A percentile compares a stretch with the other conserved stretches of the same genome.
Conservation (phyloP, 2,113 vertebrate genomes). For the Bufo bufo region DNA sequence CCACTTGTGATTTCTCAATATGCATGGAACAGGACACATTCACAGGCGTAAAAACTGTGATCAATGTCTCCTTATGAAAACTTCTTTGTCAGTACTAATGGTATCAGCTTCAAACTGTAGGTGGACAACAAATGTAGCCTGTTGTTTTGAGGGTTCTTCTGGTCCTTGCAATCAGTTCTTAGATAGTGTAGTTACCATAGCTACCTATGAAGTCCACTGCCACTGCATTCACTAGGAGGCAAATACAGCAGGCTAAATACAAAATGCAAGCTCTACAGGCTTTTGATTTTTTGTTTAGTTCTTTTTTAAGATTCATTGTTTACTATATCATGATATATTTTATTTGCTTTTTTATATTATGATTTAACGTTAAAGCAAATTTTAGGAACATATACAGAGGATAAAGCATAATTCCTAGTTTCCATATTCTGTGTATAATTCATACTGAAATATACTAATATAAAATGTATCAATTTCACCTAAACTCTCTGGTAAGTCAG, state of each 20-base stretch:
- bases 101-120: background rate
- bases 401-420: background rate
- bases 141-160: background rate
- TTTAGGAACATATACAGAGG: background rate
- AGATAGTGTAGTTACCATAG: conserved; percentile 1
- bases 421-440: background rate
- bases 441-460: background rate
- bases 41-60: background rate
- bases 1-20: background rate
- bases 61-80: background rate
- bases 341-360: background rate
- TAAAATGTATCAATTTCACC: background rate
- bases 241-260: background rate
- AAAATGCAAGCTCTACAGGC: background rate
- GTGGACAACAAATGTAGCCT: conserved; percentile 18
- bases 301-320: background rate
- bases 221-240: background rate
- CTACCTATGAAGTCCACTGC: background rate
- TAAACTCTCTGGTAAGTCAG: conserved; percentile 7
- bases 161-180: conserved; percentile 6
- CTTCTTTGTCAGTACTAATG: background rate
- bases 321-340: background rate
- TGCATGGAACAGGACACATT: background rate
- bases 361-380: background rate
- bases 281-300: background rate